Evolutionary conservation across 2,888 invertebrate species (phyloP), one percentile per base, ranked within the genome.

Genomic region (Sceliomorpha sp.): DNA sequence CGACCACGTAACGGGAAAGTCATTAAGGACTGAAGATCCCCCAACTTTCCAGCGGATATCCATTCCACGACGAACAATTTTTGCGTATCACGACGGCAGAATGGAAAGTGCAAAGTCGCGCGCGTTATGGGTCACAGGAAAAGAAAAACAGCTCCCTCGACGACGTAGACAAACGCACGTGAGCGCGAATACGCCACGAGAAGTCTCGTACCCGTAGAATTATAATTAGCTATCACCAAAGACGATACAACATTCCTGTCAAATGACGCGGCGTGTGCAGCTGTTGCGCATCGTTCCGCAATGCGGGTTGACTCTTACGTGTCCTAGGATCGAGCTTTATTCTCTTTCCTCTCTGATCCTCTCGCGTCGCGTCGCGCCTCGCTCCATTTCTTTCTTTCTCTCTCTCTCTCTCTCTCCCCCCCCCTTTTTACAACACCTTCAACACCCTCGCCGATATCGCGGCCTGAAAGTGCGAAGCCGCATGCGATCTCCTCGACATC

Each of bases 181-280:
- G 63, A 62, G 58, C 63, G 62, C 72, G 63, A 63, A 74, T 66
- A 62, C 32, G 53, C 67, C 51, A 47, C 50, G 68, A 64, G 63
- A 60, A 73, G 44, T 44, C 72, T 66, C 69, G 71, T 74, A 74
- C 82, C 73, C 76, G 73, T 74, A 76, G 83, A 83, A 84, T 83
- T 82, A 82, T 81, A 81, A 84, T 84, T 82, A 84, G 79, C 56
- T 67, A 62, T 75, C 76, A 75, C 68, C 73, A 72, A 76, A 76
- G 80, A 74, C 79, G 82, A 85, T 83, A 80, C n/a, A n/a, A n/a
- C 80, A 82, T 85, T 84, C 82, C 78, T 77, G 75, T 78, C 80
- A 79, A 84, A 81, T 85, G 84, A 84, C 84, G 82, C 76, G 83
- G 78, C 78, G 75, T 77, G 75, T 80, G 85, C 86, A 86, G 85